Evolutionary conservation across 2,888 invertebrate species (phyloP).

Genomic region (Epinotia brunnichana): DNA sequence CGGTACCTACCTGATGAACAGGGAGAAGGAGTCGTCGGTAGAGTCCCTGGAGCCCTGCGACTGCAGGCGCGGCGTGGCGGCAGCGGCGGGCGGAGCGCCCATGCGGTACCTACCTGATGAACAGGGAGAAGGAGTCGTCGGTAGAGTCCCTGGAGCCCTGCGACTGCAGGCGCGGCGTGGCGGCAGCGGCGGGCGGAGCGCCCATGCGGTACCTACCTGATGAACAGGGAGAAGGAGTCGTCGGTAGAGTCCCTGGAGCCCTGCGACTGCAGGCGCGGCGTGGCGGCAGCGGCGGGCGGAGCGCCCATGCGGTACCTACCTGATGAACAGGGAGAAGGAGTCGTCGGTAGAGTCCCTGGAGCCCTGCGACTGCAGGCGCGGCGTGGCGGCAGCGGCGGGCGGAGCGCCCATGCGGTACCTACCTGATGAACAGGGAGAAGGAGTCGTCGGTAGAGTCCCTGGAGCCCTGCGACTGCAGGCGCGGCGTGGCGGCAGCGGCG

Average conservation of each 20-base stretch:
- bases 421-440: slow-evolving; percentile 92
- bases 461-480: no score
- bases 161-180: slow-evolving; percentile 85
- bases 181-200: slow-evolving; percentile 88
- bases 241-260: slow-evolving; percentile 91
- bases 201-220: slow-evolving; percentile 92
- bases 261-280: slow-evolving; percentile 84
- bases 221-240: slow-evolving; percentile 91
- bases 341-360: slow-evolving; percentile 91
- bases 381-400: slow-evolving; percentile 87
- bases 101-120: slow-evolving; percentile 92
- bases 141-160: slow-evolving; percentile 90
- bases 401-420: slow-evolving; percentile 92
- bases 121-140: slow-evolving; percentile 91
- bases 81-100: slow-evolving; percentile 89
- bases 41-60: slow-evolving; percentile 89
- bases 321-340: slow-evolving; percentile 92
- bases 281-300: slow-evolving; percentile 87
- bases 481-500: no score
- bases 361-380: slow-evolving; percentile 84
- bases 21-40: slow-evolving; percentile 90
- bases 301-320: slow-evolving; percentile 92
- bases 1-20: slow-evolving; percentile 93
- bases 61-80: slow-evolving; percentile 86
- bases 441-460: no score